Evolutionary conservation across 2,113 vertebrate genomes (phyloP).

Genomic region (Caranx melampygus): DNA sequence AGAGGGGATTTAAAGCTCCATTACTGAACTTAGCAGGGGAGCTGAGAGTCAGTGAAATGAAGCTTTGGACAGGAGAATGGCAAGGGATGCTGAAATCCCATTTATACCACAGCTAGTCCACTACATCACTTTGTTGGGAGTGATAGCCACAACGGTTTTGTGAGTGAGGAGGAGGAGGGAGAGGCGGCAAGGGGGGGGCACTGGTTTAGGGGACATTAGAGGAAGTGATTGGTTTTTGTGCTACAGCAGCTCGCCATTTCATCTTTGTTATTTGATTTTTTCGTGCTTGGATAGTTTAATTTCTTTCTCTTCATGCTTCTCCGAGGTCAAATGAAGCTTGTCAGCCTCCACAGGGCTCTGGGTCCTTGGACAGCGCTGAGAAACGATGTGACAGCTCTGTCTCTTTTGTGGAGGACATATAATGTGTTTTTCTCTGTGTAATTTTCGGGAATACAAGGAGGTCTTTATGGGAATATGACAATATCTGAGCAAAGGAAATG

Average conservation of each 20-base stretch:
- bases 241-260: conserved; percentile 42
- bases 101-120: conserved; percentile 60
- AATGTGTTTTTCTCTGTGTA: conserved; percentile 24
- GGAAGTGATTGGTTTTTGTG: conserved; percentile 49
- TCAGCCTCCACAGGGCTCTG: not conserved
- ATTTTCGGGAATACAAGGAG: conserved; percentile 21
- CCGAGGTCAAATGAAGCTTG: conserved; percentile 55
- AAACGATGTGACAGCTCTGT: conserved; percentile 26
- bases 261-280: conserved; percentile 60
- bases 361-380: not conserved
- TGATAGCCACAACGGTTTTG: conserved; percentile 48
- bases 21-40: conserved; percentile 75
- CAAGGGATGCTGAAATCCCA: conserved; percentile 57
- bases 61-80: conserved; percentile 63
- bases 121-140: conserved; percentile 61
- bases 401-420: not conserved
- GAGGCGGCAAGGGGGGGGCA: not conserved
- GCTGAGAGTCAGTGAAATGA: conserved; percentile 61
- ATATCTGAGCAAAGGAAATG: conserved; percentile 18
- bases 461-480: conserved; percentile 20
- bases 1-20: conserved; percentile 76
- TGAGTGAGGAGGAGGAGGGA: not conserved
- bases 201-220: conserved; percentile 53
- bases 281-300: conserved; percentile 56
- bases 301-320: conserved; percentile 59